Conservation (phyloP, 2,113 vertebrate genomes). For the Cathartes aura region DNA sequence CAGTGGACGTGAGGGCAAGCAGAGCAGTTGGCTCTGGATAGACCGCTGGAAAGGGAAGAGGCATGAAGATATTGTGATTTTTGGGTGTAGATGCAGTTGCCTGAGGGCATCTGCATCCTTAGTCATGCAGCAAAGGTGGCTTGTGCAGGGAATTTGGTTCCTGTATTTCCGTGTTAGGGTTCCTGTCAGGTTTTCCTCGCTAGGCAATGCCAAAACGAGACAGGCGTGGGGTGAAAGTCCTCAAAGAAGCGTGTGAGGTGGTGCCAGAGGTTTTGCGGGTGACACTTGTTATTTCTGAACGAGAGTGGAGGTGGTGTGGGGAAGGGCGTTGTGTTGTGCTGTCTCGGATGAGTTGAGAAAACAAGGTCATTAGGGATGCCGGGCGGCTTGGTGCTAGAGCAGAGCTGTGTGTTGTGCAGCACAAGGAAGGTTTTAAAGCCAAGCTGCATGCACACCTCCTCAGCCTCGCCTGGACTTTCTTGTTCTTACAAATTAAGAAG, state of each 20-base stretch:
- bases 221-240: neutral
- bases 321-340: neutral
- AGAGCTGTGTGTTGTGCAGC: neutral
- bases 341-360: neutral
- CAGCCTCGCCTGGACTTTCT: neutral
- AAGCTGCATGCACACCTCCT: neutral
- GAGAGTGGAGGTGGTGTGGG: neutral
- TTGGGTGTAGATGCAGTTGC: neutral
- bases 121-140: neutral
- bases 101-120: neutral
- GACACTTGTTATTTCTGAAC: neutral
- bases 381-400: neutral
- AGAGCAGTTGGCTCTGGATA: neutral
- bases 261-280: neutral
- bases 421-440: neutral
- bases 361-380: neutral
- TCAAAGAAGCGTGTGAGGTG: neutral
- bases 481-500: neutral
- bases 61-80: neutral
- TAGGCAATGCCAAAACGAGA: neutral
- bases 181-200: neutral
- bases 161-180: neutral
- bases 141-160: neutral
- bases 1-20: neutral
- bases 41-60: neutral